Evolutionary conservation across 2,888 invertebrate species (phyloP), one percentile per base, ranked within the genome.

Genomic region (Beris chalybata): DNA sequence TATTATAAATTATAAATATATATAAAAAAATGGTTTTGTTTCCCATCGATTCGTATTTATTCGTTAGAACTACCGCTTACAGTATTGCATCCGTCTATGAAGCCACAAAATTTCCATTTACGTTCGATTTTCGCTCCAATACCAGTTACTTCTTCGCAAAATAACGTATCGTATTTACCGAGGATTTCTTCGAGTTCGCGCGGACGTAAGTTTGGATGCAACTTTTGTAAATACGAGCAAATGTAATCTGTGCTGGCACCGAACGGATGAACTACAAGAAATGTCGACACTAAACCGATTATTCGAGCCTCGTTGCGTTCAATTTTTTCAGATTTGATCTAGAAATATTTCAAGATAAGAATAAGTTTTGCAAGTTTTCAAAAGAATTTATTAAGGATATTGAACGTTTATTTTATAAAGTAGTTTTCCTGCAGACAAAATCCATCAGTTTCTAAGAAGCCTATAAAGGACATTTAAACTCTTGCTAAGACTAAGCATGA

Each of bases 221-320:
- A 83, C 75, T 91, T 92, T 74, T 92, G 91, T 29, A 97, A 86
- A 81, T 95, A 97, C 7, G 92, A 93, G 85, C 92, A 92, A 70
- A 97, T 89, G 80, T 93, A 93, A 78, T 93, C 94, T 3, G 93
- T 85, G 67, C 91, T 92, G 2, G 95, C 95, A 55, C 97, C 97
- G 76, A 91, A 91, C 0, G 96, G 97, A 81, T 97, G 96, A 47
- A 97, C 92, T 38, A 80, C 76, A 63, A 97, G 85, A 81, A 95
- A 97, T 6, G 94, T 91, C 4, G 95, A 91, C 74, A 94, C 89
- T 66, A 97, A 84, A 67, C 92, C 92, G 72, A 93, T 89, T n/a
- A 93, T 83, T 77, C 88, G 89, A 0, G 92, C 93, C 77, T 89
- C 89, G 66, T 73, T 72, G 9, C 67, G 32, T 32, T 72, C 72